These are phyloP conservation scores for Ischnus inquisitorius DNA, from an alignment of 2,888 invertebrate species.

Conservation along the genomic window DNA sequence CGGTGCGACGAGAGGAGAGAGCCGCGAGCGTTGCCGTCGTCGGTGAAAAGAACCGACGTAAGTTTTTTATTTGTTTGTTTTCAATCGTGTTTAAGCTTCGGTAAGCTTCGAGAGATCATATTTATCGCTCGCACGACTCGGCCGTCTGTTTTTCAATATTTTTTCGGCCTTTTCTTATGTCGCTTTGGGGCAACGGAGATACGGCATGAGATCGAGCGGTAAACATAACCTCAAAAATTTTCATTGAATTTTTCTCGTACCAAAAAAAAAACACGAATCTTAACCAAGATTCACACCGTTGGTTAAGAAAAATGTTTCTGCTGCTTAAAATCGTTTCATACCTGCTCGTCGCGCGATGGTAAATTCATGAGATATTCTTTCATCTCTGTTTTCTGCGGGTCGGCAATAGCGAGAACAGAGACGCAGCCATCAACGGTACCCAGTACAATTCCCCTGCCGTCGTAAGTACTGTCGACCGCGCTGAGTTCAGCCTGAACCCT, in stretches of 20 bases:
- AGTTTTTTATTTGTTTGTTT: slow-evolving; percentile 52
- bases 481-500: slow-evolving; percentile 95
- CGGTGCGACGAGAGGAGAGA: slow-evolving; percentile 8
- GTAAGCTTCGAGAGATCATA: neutral
- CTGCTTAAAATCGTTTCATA: slow-evolving; percentile 80
- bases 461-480: slow-evolving; percentile 94
- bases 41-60: slow-evolving; percentile 56
- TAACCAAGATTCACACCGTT: neutral
- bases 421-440: slow-evolving; percentile 98
- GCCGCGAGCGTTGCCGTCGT: slow-evolving; percentile 8
- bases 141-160: neutral
- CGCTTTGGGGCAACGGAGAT: neutral
- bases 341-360: slow-evolving; percentile 91
- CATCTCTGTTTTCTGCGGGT: slow-evolving; percentile 89
- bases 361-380: slow-evolving; percentile 88
- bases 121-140: neutral
- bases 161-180: neutral
- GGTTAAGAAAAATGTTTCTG: too few species aligned
- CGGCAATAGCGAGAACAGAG: slow-evolving; percentile 94
- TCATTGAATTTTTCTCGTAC: neutral
- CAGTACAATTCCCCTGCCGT: slow-evolving; percentile 93
- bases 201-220: slow-evolving; percentile 40
- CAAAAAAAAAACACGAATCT: neutral
- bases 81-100: neutral
- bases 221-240: slow-evolving; percentile 67